These are phyloP conservation scores for Drosophila sordidula DNA, from an alignment of 2,888 invertebrate genomes.

Conservation along the genomic window DNA sequence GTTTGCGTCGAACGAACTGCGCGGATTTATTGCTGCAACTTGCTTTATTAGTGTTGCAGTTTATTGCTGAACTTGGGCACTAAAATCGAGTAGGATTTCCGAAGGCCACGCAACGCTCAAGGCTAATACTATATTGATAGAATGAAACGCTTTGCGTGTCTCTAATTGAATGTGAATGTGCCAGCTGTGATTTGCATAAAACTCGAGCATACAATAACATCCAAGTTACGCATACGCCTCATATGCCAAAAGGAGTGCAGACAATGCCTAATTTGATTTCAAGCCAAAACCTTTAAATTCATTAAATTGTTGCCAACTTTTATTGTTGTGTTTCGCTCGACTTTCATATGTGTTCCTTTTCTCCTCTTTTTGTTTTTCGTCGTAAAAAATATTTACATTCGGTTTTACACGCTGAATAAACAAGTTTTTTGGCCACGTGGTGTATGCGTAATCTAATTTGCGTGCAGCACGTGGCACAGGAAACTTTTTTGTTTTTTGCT, in stretches of 20 bases:
- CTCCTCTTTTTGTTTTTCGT: background rate
- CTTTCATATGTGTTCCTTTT: background rate
- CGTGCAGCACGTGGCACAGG: conserved; percentile 55
- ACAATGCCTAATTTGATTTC: conserved; percentile 19
- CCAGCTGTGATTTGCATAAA: conserved; percentile 21
- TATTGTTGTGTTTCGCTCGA: conserved; percentile 6
- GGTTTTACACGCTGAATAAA: conserved; percentile 6
- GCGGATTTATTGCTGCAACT: conserved; percentile 8
- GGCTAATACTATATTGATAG: conserved; percentile 6
- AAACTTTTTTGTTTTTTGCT: conserved; percentile 17
- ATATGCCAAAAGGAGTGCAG: conserved; percentile 3
- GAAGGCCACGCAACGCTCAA: conserved; percentile 10
- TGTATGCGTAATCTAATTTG: conserved; percentile 65
- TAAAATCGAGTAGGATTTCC: conserved; percentile 2
- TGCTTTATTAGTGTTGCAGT: conserved; percentile 14
- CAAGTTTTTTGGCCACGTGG: conserved; percentile 34
- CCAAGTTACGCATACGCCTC: conserved; percentile 1
- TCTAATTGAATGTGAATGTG: conserved; percentile 27
- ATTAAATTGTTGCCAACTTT: conserved; percentile 28
- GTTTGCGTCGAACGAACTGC: background rate
- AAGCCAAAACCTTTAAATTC: conserved; percentile 32
- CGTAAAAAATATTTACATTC: conserved; percentile 36
- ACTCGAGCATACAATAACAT: background rate
- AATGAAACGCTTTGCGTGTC: conserved; percentile 17
- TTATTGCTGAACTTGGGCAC: conserved; percentile 13